Evolutionary conservation across 2,797 vertebrate species (phyloP).

Genomic region (Tamandua tetradactyla): DNA sequence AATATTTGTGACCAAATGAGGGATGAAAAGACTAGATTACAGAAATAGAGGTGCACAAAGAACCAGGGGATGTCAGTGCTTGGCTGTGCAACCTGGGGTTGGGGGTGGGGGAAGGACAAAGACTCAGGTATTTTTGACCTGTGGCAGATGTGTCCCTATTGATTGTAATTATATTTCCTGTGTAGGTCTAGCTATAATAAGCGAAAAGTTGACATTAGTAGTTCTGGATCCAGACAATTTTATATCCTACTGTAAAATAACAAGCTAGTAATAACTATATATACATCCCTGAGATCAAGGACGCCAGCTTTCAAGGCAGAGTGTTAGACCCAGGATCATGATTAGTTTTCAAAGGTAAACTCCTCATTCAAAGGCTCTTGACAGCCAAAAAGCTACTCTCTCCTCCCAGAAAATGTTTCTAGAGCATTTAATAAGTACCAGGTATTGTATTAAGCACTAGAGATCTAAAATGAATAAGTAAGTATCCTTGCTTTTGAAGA

Average conservation of each 20-base stretch:
- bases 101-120: too few species aligned
- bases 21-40: not conserved
- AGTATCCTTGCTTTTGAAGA: slow-evolving; percentile 15
- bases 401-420: slow-evolving; percentile 41
- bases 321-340: not conserved
- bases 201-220: not conserved
- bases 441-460: not conserved
- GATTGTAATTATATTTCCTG: not conserved
- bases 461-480: not conserved
- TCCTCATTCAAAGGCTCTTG: not conserved
- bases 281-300: not conserved
- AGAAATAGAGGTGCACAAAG: slow-evolving; percentile 30
- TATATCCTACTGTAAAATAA: not conserved
- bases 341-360: slow-evolving; percentile 24
- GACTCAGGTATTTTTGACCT: not conserved
- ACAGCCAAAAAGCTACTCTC: not conserved
- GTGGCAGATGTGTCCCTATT: not conserved
- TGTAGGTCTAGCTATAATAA: not conserved
- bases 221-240: not conserved
- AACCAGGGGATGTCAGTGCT: not conserved
- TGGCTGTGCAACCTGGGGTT: not conserved
- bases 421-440: not conserved
- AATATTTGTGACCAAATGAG: not conserved
- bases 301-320: not conserved
- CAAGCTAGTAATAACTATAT: not conserved